Percentiles rank a stretch among this genome's conserved stretches.
These are phyloP conservation scores for Pao palembangensis DNA, from an alignment of 2,113 vertebrate genomes.

Conservation along the genomic window DNA sequence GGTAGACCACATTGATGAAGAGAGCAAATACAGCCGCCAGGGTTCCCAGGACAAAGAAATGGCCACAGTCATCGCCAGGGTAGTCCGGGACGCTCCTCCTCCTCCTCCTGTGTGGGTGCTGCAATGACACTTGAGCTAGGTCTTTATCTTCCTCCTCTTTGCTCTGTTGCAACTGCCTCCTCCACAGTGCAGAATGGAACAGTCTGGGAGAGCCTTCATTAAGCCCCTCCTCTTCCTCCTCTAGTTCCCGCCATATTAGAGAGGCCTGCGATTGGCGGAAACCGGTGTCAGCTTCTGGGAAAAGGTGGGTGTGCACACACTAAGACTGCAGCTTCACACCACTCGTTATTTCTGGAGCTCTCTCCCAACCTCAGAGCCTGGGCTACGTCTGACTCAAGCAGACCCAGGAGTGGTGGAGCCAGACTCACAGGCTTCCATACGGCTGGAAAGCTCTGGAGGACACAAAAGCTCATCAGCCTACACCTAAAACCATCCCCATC, in stretches of 20 bases:
- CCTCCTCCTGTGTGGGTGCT: slow-evolving; percentile 23
- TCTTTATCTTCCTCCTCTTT: slow-evolving; percentile 49
- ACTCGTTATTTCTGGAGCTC: too few relatives aligned
- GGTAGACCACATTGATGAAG: slow-evolving; percentile 87
- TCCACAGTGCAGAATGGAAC: slow-evolving; percentile 66
- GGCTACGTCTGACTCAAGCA: too few relatives aligned
- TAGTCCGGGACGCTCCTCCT: slow-evolving; percentile 66
- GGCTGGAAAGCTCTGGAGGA: too few relatives aligned
- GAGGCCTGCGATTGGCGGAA: slow-evolving; percentile 99
- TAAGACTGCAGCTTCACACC: slow-evolving; percentile 11
- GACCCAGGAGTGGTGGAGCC: too few relatives aligned
- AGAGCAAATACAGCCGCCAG: slow-evolving; percentile 86
- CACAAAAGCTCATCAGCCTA: too few relatives aligned
- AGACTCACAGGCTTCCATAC: too few relatives aligned
- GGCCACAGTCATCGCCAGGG: slow-evolving; percentile 83
- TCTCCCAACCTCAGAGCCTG: too few relatives aligned
- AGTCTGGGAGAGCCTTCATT: slow-evolving; percentile 64
- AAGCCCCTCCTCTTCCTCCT: slow-evolving; percentile 86
- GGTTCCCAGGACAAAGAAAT: slow-evolving; percentile 90
- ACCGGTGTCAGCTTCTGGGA: slow-evolving; percentile 90
- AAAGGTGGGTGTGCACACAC: slow-evolving; percentile 58
- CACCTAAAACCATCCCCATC: too few relatives aligned
- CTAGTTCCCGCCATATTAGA: slow-evolving; percentile 99
- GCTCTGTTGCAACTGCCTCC: slow-evolving; percentile 44
- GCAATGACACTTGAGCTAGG: slow-evolving; percentile 34